Base-by-base conservation (phyloP, 2,113 vertebrate genomes). In the Channa maculata region DNA sequence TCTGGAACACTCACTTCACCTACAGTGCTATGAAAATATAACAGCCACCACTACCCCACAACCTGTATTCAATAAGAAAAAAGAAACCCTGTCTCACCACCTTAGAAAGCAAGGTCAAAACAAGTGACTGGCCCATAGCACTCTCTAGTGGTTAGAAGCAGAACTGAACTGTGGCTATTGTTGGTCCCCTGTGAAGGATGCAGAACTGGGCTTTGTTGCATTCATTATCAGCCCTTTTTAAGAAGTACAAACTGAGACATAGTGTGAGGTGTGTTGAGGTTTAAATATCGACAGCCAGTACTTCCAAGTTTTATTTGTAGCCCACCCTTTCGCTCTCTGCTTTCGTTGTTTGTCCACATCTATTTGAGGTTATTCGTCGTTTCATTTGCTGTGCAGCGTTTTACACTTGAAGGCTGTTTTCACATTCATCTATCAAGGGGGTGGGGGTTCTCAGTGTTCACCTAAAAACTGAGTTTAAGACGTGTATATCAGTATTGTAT, bases 81-180 rank as follows among this genome's bases (percentile, higher is more conserved):
- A 33, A 45, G 48, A 65, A 53, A 45, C 72, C 50, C 58, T 24
- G 53, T 63, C 69, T 86, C 45, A 49, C 81, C 78, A 76, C 77
- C 71, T 89, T 68, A 84, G 71, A 82, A 55, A 68, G 83, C 89
- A 91, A 91, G 91, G 90, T 93, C 91, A 93, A 86, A 65, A 88
- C 71, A 34, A 80, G 83, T 11, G 51, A 79, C 83, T 87, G 82
- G 83, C 72, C 80, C 82, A 87, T 80, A 85, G n/a, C 80, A 34
- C 86, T 63, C 91, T 90, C 92, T 90, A 85, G 89, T 86, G 92
- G 83, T n/a, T 5, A 64, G 0, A 57, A 1, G 8, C 11, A 6
- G 70, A 2, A 88, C 5, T 67, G 73, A 79, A 79, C 67, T 45
- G 63, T 8, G 33, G 36, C 24, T 4, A 6, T 48, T 44, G 15